Conservation (phyloP, 2,888 invertebrate genomes). For the Desoria tigrina region DNA sequence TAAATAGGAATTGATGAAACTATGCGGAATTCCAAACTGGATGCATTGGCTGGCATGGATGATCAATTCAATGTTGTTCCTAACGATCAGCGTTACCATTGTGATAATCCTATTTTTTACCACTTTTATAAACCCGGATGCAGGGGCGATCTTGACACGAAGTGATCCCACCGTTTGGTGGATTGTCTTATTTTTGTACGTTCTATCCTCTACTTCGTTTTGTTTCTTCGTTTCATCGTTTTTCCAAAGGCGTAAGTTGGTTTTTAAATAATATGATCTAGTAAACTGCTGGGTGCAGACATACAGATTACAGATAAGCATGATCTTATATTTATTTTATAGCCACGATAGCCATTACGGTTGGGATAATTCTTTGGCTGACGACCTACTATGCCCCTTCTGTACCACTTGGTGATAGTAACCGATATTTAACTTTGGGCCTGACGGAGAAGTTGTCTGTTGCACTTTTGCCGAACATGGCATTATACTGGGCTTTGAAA, state of each 20-base stretch:
- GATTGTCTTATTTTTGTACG: constrained; percentile 57
- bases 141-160: constrained; percentile 55
- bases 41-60: constrained; percentile 64
- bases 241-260: constrained; percentile 58
- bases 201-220: constrained; percentile 56
- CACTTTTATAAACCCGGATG: constrained; percentile 42
- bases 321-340: constrained; percentile 14
- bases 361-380: constrained; percentile 55
- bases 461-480: constrained; percentile 54
- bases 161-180: constrained; percentile 56
- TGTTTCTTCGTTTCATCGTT: constrained; percentile 58
- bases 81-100: constrained; percentile 56
- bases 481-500: constrained; percentile 51
- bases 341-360: constrained; percentile 55
- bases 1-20: constrained; percentile 62
- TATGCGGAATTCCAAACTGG: constrained; percentile 63
- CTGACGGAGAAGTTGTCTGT: constrained; percentile 48
- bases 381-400: constrained; percentile 47
- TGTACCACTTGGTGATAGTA: constrained; percentile 13
- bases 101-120: constrained; percentile 56
- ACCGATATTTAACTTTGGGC: constrained; percentile 27
- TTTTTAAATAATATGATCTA: background rate
- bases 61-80: constrained; percentile 58
- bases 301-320: background rate
- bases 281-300: background rate